phyloP scores from a whole-genome alignment of 2,888 invertebrate genomes.

The Pachliopta kotzebuea region DNA sequence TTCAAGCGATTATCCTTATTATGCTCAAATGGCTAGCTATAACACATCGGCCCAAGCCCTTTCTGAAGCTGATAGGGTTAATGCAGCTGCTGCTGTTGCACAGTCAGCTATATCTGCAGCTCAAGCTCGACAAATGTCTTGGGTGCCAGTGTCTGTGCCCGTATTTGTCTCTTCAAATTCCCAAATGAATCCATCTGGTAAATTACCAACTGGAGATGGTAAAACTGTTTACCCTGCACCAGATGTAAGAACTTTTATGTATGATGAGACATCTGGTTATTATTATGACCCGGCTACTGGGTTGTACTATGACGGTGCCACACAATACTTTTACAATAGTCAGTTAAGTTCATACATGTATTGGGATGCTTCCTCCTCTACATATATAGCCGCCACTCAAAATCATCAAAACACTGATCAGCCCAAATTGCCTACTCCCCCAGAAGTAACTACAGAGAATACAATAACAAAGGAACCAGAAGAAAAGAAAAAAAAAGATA shows the following conservation, averaged over 20 bases:
- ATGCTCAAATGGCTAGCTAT: slow-evolving; percentile 58
- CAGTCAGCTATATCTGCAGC: slow-evolving; percentile 88
- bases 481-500: slow-evolving; percentile 86
- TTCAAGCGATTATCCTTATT: slow-evolving; percentile 59
- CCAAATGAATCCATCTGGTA: slow-evolving; percentile 62
- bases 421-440: slow-evolving; percentile 53
- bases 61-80: slow-evolving; percentile 86
- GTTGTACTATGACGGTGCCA: slow-evolving; percentile 97
- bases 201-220: slow-evolving; percentile 82
- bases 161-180: slow-evolving; percentile 62
- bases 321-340: slow-evolving; percentile 97
- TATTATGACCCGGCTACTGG: slow-evolving; percentile 97
- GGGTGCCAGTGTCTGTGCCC: slow-evolving; percentile 78
- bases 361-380: slow-evolving; percentile 90
- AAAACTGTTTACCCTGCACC: slow-evolving; percentile 87
- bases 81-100: slow-evolving; percentile 94
- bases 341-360: slow-evolving; percentile 95
- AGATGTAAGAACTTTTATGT: slow-evolving; percentile 94
- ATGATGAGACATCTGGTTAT: slow-evolving; percentile 96
- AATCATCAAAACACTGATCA: slow-evolving; percentile 61
- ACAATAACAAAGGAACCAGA: slow-evolving; percentile 64
- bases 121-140: slow-evolving; percentile 70
- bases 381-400: slow-evolving; percentile 80
- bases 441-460: slow-evolving; percentile 51
- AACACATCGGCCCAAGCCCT: slow-evolving; percentile 86